Evolutionary conservation across 1,140 invertebrate species (phyloP).

Genomic region (Drosophila pectinifera): DNA sequence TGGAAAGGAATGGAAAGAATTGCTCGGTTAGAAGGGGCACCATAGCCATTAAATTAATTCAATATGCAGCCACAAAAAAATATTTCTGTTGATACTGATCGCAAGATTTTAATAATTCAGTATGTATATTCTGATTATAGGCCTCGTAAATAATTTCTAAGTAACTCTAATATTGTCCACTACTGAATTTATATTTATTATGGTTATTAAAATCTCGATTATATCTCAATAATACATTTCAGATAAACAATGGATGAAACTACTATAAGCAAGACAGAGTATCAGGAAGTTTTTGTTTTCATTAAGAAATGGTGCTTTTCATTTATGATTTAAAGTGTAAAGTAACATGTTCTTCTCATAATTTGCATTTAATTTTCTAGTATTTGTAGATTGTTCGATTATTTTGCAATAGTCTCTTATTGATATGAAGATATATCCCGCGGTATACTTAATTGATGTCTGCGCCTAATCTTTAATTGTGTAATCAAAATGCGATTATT

Average conservation of each 20-base stretch:
- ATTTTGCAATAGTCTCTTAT: too few species aligned
- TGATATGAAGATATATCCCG: neutral
- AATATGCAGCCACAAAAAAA: neutral
- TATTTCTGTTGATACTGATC: neutral
- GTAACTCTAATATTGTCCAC: too few species aligned
- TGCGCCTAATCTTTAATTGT: conserved; percentile 2
- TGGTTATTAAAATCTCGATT: too few species aligned
- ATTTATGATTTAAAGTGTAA: neutral
- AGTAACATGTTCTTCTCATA: neutral
- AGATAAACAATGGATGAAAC: too few species aligned
- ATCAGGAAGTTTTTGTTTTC: too few species aligned
- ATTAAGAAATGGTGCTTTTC: neutral
- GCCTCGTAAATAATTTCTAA: too few species aligned
- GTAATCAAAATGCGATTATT: conserved; percentile 12
- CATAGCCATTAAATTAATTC: neutral
- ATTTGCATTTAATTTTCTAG: neutral
- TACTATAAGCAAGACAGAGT: too few species aligned
- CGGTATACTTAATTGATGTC: neutral
- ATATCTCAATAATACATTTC: too few species aligned
- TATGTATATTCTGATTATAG: neutral
- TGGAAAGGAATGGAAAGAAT: conserved; percentile 5
- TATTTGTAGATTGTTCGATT: neutral
- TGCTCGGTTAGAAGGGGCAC: neutral
- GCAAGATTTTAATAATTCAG: neutral
- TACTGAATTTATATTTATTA: neutral